Base-by-base conservation (phyloP, 1,140 invertebrate species). In the Aphelinus atriplicis region DNA sequence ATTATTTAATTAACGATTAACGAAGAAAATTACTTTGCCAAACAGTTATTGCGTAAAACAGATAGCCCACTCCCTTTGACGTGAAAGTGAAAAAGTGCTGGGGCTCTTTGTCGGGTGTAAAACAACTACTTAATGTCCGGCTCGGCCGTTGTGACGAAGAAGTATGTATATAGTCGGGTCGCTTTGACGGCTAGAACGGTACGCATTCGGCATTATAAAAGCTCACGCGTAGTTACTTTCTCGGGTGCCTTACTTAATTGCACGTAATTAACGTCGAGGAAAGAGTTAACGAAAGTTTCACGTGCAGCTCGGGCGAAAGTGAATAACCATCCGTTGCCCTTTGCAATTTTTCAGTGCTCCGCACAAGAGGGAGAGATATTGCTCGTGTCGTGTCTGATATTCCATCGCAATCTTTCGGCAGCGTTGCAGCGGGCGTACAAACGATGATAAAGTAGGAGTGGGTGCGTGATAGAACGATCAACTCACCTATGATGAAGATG, bases 401-500 rank as follows among this genome's bases (percentile, higher is more conserved):
- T 26, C 26, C 26, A 26, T 26, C 26, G 26, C 26, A 26, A 26
- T 26, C 26, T 26, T 26, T 26, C 26, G 26, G 26, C 26, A 26
- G 26, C 26, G 26, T 26, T 26, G 26, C 26, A 26, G 26, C 26
- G 26, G 26, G 26, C 26, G 26, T 26, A 26, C 26, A 26, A 26
- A 26, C 26, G 26, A 26, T 26, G 26, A 26, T 26, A 26, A 26
- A 26, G 26, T 26, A 26, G 26, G 26, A 26, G 26, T 26, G 26
- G 26, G 26, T 26, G 26, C 26, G 26, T 26, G 26, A 26, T 26
- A 26, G 26, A 26, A 26, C 26, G 26, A 26, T 43, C 6, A 48
- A 68, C 93, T 92, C 89, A 96, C 95, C 96, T 83, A 98, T 95
- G 63, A 97, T 92, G 78, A 98, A 93, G 81, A 97, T 95, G 64